These are phyloP conservation scores for Strigamia transsilvanica DNA, from an alignment of 2,888 invertebrate genomes.

Conservation along the genomic window DNA sequence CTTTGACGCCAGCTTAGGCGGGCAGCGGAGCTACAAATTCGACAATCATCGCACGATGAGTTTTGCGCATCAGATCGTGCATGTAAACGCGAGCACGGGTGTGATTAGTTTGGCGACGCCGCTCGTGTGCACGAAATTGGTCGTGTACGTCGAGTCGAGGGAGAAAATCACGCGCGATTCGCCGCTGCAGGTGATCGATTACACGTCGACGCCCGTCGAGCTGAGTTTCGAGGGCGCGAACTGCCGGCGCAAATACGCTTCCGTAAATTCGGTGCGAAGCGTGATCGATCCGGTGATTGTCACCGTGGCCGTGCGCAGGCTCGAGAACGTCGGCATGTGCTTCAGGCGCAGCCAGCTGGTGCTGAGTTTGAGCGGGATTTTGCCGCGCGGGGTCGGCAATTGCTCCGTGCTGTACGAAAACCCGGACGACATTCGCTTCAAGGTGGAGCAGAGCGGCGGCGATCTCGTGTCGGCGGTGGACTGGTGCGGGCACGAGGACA, in stretches of 20 bases:
- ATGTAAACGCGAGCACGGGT: conserved; percentile 78
- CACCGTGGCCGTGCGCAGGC: conserved; percentile 56
- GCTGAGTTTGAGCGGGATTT: conserved; percentile 78
- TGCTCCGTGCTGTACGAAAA: conserved; percentile 58
- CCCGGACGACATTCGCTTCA: conserved; percentile 57
- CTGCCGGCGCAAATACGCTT: conserved; percentile 54
- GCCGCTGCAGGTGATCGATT: conserved; percentile 70
- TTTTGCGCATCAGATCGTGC: conserved; percentile 80
- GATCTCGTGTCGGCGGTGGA: conserved; percentile 52
- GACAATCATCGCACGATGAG: conserved; percentile 71
- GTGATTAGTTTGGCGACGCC: conserved; percentile 76
- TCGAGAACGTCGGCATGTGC: conserved; percentile 67
- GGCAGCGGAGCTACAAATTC: conserved; percentile 60
- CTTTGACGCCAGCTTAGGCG: conserved; percentile 60
- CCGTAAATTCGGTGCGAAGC: conserved; percentile 55
- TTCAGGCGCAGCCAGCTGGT: conserved; percentile 80
- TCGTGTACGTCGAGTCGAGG: conserved; percentile 85
- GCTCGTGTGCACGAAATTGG: conserved; percentile 83
- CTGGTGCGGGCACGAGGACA: conserved; percentile 50
- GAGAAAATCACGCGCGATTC: conserved; percentile 64
- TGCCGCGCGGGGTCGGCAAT: conserved; percentile 68
- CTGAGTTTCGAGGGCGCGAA: conserved; percentile 70
- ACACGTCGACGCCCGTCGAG: conserved; percentile 80
- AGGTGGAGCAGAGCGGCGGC: conserved; percentile 7
- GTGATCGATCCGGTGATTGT: conserved; percentile 56